Percentiles rank a stretch among this genome's conserved stretches.
Evolutionary conservation across 2,797 vertebrate species (phyloP).

Genomic region (Phaenicophaeus curvirostris): DNA sequence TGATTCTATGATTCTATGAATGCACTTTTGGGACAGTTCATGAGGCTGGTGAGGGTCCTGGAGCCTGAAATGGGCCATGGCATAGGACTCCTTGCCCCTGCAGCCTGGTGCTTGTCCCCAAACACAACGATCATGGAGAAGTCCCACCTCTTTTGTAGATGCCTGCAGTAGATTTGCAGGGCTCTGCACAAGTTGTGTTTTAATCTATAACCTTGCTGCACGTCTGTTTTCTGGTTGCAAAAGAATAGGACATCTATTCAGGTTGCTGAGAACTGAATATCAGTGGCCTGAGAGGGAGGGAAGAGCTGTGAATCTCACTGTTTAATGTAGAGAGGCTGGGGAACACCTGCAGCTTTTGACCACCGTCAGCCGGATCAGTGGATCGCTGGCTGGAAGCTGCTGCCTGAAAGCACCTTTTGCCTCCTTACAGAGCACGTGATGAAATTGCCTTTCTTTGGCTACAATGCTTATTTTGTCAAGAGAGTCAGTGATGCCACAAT

Average conservation of each 20-base stretch:
- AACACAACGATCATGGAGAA: not conserved
- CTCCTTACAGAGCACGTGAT: slow-evolving; percentile 76
- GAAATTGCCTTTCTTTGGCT: slow-evolving; percentile 84
- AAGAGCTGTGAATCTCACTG: not conserved
- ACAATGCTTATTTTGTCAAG: slow-evolving; percentile 78
- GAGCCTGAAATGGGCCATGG: not conserved
- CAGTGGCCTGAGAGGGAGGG: not conserved
- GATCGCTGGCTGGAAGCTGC: not conserved
- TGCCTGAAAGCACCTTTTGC: not conserved
- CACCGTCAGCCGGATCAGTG: not conserved
- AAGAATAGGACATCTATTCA: not conserved
- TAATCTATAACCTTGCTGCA: not conserved
- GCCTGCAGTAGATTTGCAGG: not conserved
- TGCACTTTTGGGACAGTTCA: not conserved
- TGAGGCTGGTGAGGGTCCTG: not conserved
- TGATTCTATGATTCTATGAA: no score
- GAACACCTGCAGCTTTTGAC: not conserved
- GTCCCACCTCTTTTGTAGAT: not conserved
- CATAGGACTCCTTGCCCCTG: not conserved
- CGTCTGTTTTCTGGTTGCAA: not conserved
- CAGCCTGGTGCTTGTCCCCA: not conserved
- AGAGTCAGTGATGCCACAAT: slow-evolving; percentile 77
- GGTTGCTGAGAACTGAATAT: not conserved
- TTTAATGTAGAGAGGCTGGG: not conserved
- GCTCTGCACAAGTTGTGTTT: not conserved